A percentile compares a stretch with the other conserved stretches of the same genome.
Conservation (phyloP, 1,140 invertebrate species). For the Oncopodura yosiiana region DNA sequence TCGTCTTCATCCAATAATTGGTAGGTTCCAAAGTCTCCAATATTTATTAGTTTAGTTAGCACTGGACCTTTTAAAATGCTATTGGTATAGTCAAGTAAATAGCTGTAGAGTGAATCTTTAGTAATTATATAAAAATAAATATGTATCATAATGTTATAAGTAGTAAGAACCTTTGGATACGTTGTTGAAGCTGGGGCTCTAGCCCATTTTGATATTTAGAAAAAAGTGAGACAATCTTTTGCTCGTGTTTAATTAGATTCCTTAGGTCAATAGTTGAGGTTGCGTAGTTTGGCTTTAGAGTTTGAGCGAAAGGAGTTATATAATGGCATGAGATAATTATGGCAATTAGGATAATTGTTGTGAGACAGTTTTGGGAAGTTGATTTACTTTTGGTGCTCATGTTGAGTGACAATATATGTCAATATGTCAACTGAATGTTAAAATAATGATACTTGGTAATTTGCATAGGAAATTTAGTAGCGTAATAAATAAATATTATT, state of each 20-base stretch:
- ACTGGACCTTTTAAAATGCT: neutral
- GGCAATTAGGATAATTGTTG: too few species aligned
- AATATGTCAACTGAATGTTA: too few species aligned
- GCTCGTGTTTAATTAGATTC: neutral
- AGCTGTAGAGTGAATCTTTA: neutral
- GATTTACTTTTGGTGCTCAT: too few species aligned
- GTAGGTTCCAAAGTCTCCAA: neutral
- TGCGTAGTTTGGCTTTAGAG: slow-evolving; percentile 5
- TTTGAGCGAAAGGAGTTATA: neutral
- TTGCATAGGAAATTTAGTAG: too few species aligned
- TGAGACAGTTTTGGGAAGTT: too few species aligned
- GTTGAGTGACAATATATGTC: too few species aligned
- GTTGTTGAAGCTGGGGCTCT: neutral
- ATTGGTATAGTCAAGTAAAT: neutral
- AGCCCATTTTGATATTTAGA: too few species aligned
- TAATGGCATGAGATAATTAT: too few species aligned
- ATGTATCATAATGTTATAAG: too few species aligned
- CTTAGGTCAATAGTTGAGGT: slow-evolving; percentile 7
- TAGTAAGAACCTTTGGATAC: neutral
- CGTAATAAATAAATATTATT: too few species aligned
- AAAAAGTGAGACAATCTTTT: neutral
- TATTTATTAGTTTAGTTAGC: neutral
- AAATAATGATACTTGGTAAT: too few species aligned
- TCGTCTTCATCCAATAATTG: neutral
- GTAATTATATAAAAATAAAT: neutral